A percentile compares a stretch with the other conserved stretches of the same genome.
Conservation (phyloP, 2,888 invertebrate genomes). For the Synergus laeviventris region DNA sequence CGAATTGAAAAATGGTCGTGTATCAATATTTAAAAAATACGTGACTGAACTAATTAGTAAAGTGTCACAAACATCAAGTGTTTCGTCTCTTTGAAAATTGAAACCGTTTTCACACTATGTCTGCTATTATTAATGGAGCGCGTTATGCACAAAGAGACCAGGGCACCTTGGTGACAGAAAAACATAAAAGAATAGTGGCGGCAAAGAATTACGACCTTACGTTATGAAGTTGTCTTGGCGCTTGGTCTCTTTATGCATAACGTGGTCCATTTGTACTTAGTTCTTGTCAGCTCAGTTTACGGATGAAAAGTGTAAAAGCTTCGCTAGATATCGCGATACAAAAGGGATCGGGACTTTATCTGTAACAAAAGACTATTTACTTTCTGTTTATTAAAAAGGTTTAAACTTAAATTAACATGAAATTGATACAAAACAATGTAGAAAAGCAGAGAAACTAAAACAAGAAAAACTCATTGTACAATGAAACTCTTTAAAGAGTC, state of each 20-base stretch:
- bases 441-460: neutral
- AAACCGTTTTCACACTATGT: neutral
- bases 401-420: neutral
- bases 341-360: neutral
- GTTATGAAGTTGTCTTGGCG: constrained; percentile 38
- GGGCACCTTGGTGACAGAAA: constrained; percentile 26
- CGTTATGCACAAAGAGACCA: constrained; percentile 37
- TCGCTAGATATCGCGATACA: constrained; percentile 19
- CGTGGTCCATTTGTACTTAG: constrained; percentile 35
- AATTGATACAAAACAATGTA: neutral
- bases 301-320: constrained; percentile 33
- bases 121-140: constrained; percentile 31
- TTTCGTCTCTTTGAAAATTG: constrained; percentile 26
- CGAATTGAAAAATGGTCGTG: too few relatives aligned
- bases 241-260: constrained; percentile 37
- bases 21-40: neutral
- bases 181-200: constrained; percentile 33
- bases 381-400: neutral
- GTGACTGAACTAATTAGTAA: neutral
- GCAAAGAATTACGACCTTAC: constrained; percentile 39
- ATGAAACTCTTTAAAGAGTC: neutral
- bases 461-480: neutral
- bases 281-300: constrained; percentile 29
- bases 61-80: constrained; percentile 24
- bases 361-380: constrained; percentile 6